Evolutionary conservation across 1,140 invertebrate genomes (phyloP), one percentile per base, ranked within the genome.

Genomic region (Cydia splendana): DNA sequence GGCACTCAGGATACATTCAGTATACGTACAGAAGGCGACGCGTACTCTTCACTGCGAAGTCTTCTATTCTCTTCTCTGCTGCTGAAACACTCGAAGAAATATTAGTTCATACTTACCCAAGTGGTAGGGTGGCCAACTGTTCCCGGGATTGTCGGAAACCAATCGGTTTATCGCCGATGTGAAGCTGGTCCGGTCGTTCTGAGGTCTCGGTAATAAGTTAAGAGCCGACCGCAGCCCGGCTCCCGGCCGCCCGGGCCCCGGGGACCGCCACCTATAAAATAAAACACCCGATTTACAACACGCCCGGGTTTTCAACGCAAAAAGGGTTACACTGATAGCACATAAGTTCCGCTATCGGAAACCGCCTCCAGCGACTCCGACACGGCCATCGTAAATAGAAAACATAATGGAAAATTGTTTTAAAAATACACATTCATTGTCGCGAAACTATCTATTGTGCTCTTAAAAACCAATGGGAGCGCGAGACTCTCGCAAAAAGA

Each of bases 1-100:
- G 93, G 94, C 97, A 98, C 97, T 98, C 98, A 98, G 98, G 97
- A 98, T 98, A 98, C 97, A 98, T 98, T 98, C 97, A 98, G 98
- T 98, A 98, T 98, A 98, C 98, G 97, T 98, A 96, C 97, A 98
- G 97, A 97, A 96, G 95, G 96, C 96, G 95, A 94, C 96, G 96
- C 96, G 95, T 94, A 93, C 77, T 91, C 93, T 91, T 91, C 91
- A 42, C 30, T n/a, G n/a, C 28, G 13, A 13, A 13, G 34, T 85
- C 84, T 89, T 86, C 85, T 83, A 76, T 79, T 84, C 81, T 78
- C 62, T 67, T n/a, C 45, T 76, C 78, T 30, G 18, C 73, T 76
- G 62, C 85, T 87, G 83, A 65, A 87, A 80, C 65, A 78, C 30
- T 75, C 20, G 73, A 62, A 75, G 48, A 74, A 42, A 76, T 15